Evolutionary conservation across 2,113 vertebrate species (phyloP).

Genomic region (Rafetus swinhoei): DNA sequence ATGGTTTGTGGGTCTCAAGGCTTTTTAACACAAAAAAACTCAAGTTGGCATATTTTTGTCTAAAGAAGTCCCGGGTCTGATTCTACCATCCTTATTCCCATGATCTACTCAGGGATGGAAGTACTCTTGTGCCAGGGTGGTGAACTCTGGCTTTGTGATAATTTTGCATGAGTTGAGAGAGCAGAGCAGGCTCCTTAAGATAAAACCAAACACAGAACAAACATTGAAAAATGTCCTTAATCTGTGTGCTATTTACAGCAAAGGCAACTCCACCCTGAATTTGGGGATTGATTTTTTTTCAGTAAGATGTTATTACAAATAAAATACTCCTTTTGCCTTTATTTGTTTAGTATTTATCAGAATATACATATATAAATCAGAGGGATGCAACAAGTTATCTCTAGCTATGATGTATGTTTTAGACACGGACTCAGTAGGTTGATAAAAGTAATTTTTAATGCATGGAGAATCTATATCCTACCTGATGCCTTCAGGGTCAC

Average conservation of each 20-base stretch:
- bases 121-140: background rate
- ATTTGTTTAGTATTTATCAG: constrained; percentile 47
- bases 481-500: constrained; percentile 41
- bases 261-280: background rate
- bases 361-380: constrained; percentile 2
- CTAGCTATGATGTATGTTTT: constrained; percentile 9
- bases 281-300: background rate
- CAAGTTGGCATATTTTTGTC: no score
- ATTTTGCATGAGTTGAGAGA: background rate
- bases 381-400: constrained; percentile 36
- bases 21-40: no score
- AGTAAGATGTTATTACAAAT: background rate
- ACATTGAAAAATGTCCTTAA: background rate
- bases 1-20: no score
- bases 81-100: background rate
- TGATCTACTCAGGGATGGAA: background rate
- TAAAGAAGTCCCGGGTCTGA: background rate
- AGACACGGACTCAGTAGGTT: constrained; percentile 24
- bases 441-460: constrained; percentile 30
- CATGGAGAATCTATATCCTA: background rate
- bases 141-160: background rate
- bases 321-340: background rate
- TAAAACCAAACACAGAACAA: background rate
- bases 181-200: constrained; percentile 1
- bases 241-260: background rate